Base-by-base conservation (phyloP, 2,797 vertebrate genomes). In the Taeniopygia guttata region DNA sequence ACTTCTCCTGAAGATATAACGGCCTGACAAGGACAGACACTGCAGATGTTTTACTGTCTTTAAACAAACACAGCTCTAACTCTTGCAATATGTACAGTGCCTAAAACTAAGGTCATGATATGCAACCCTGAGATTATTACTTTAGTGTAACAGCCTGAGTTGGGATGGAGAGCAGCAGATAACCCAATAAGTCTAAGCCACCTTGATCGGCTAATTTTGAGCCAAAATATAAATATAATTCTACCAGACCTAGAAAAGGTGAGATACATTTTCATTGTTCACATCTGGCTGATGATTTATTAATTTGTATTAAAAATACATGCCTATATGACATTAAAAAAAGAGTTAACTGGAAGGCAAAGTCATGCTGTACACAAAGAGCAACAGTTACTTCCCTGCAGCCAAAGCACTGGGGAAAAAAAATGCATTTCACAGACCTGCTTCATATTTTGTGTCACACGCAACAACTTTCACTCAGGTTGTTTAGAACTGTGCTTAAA, bases 1-100 rank as follows among this genome's bases (percentile, higher is more conserved):
- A 55, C 32, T 92, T 87, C 82, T 67, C 42, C 30, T 75, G 69
- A 93, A 83, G 70, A 86, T 13, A 32, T 43, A 58, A 56, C 16
- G 76, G 87, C 66, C 82, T 88, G 91, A 95, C 80, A 88, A 81
- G 87, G 91, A 69, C 62, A 92, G 67, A 40, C 84, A 79, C 16
- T 69, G 48, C 79, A 93, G 84, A 40, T 93, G 79, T 76, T 92
- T 36, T 0, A 32, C 10, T 85, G 66, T 22, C 48, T 74, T 92
- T 78, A 93, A 87, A 64, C 18, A 84, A 88, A 92, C 77, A 73
- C 19, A 87, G 66, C 52, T 82, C 74, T 15, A 54, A 68, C 27
- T 83, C 74, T 52, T 77, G 54, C 58, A 91, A 38, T 60, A 78
- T 13, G 38, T 32, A 63, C n/a, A 62, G 20, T 29, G 43, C 30